These are phyloP conservation scores for Hiodon tergisus DNA, from an alignment of 2,113 vertebrate species.

Conservation along the genomic window DNA sequence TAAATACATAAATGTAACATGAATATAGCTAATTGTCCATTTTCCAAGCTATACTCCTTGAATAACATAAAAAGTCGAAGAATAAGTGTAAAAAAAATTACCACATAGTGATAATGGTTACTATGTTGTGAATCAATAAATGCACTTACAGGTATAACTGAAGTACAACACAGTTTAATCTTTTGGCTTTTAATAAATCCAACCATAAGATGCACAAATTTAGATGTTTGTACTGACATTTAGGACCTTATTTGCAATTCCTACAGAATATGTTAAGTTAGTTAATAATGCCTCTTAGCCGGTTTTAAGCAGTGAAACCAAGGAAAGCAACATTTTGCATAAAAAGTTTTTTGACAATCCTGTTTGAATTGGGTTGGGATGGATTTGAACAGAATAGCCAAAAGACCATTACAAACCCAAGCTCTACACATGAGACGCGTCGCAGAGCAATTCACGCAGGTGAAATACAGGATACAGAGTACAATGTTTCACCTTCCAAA, in stretches of 20 bases:
- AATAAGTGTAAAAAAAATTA: too few relatives aligned
- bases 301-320: background rate
- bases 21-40: too few relatives aligned
- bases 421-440: background rate
- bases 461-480: background rate
- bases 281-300: too few relatives aligned
- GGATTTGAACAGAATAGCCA: too few relatives aligned
- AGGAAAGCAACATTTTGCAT: background rate
- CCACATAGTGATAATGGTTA: too few relatives aligned
- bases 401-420: too few relatives aligned
- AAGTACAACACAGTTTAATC: slow-evolving; percentile 38
- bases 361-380: too few relatives aligned
- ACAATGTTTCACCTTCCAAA: slow-evolving; percentile 18
- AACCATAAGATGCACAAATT: slow-evolving; percentile 28
- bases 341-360: slow-evolving; percentile 8
- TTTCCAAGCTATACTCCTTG: too few relatives aligned
- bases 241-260: background rate
- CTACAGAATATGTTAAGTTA: too few relatives aligned
- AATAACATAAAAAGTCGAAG: too few relatives aligned
- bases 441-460: background rate
- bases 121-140: background rate
- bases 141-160: slow-evolving; percentile 39
- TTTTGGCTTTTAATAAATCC: slow-evolving; percentile 36
- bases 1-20: too few relatives aligned
- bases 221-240: background rate